Evolutionary conservation across 2,113 vertebrate species (phyloP), one percentile per base, ranked within the genome.

Genomic region (Tachysurus vachellii): DNA sequence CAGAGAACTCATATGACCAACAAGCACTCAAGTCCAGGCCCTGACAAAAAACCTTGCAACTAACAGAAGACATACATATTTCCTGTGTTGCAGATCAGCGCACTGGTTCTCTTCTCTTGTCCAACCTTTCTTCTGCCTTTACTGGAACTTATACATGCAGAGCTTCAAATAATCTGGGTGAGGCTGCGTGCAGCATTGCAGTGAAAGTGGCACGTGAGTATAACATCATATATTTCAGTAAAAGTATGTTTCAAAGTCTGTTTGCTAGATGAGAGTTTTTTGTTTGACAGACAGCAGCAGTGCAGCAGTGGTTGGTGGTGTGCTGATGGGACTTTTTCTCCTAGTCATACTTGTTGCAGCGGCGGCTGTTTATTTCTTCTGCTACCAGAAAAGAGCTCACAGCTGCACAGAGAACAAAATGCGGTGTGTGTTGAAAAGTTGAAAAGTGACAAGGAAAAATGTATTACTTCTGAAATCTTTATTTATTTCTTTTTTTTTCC

Each of bases 61-160:
- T 59, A 13, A 59, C 54, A 56, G 36, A 3, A 44, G 26, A 57
- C 50, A 19, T 44, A 19, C 28, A 47, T 77, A n/a, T 28, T 64
- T 53, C 14, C 11, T 80, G 44, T 50, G 42, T 28, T 87, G 47
- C 61, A 96, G 95, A 96, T 91, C 92, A 94, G 73, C 85, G 90
- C 21, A 92, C 92, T 0, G 94, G 95, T 26, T 92, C 87, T 26
- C 93, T 96, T 31, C 44, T 93, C 5, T 91, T 95, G 85, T 93
- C 86, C 75, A 96, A 96, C 66, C 88, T 95, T 31, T 94, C 95
- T 0, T 83, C 90, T 82, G 85, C 88, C 5, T 92, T 93, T n/a
- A 91, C 94, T 0, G 95, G 94, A 57, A 94, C 91, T 13, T 96
- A 96, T 87, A 91, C 86, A 50, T 96, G 95, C 86, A 88, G 89